Conservation (phyloP, 2,797 vertebrate genomes). For the Gorsachius magnificus region DNA sequence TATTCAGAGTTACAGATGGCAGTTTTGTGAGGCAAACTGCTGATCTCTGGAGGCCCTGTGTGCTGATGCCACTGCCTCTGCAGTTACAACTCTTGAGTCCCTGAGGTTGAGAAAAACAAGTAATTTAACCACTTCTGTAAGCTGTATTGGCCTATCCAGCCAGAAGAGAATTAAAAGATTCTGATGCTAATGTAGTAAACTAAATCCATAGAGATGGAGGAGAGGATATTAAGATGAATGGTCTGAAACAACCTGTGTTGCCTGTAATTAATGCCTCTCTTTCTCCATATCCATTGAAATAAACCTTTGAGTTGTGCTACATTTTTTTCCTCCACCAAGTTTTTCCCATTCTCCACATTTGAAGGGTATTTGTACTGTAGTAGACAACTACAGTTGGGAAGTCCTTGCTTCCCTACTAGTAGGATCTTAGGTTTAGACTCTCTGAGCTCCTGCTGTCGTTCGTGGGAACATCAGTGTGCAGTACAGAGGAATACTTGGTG, state of each 20-base stretch:
- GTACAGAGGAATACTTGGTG: background rate
- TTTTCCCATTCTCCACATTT: background rate
- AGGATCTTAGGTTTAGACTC: background rate
- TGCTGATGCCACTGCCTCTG: background rate
- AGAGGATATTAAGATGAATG: background rate
- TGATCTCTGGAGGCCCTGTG: conserved; percentile 29
- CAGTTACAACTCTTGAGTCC: background rate
- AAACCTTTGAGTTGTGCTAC: background rate
- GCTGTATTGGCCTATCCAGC: background rate
- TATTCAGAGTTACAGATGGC: conserved; percentile 66
- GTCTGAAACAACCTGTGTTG: background rate
- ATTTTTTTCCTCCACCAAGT: background rate
- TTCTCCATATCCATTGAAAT: background rate
- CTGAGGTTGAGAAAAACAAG: background rate
- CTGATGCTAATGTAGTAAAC: background rate
- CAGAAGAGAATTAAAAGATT: background rate
- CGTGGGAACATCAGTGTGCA: background rate
- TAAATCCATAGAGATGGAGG: background rate
- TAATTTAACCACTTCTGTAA: background rate
- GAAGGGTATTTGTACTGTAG: background rate
- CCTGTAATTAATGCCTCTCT: background rate
- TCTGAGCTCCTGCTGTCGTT: background rate
- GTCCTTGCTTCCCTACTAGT: background rate
- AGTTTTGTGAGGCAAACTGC: conserved; percentile 54
- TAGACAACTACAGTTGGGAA: background rate